Percentiles rank a stretch among this genome's conserved stretches.
Conservation (phyloP, 2,888 invertebrate species). For the Geotrupes spiniger region DNA sequence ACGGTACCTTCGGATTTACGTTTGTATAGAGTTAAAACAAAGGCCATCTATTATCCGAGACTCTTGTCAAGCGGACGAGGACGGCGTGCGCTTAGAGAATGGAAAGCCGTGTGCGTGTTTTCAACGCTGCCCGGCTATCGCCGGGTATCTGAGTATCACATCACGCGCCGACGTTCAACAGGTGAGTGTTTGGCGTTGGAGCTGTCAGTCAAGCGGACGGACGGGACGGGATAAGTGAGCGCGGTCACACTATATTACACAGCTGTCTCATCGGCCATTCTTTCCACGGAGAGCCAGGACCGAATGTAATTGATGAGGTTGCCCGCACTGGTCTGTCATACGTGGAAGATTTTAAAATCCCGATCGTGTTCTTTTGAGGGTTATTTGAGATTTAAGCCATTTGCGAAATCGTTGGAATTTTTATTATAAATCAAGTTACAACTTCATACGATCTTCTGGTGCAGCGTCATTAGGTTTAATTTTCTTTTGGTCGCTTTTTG, state of each 20-base stretch:
- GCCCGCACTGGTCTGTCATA: too few species aligned
- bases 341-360: too few species aligned
- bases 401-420: too few species aligned
- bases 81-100: background rate
- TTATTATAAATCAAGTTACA: too few species aligned
- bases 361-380: too few species aligned
- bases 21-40: conserved; percentile 24
- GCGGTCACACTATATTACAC: conserved; percentile 3
- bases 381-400: too few species aligned
- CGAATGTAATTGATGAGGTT: too few species aligned
- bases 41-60: conserved; percentile 5
- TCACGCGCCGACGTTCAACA: background rate
- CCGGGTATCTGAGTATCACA: conserved; percentile 3
- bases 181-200: background rate
- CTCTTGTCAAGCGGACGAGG: background rate
- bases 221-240: background rate
- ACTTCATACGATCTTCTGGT: too few species aligned
- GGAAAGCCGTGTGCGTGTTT: conserved; percentile 6
- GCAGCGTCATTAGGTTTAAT: too few species aligned
- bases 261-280: too few species aligned
- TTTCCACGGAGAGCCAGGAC: too few species aligned
- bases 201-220: conserved; percentile 1
- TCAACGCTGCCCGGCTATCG: conserved; percentile 3
- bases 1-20: conserved; percentile 27
- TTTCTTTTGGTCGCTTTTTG: too few species aligned